Percentiles rank a stretch among this genome's conserved stretches.
Conservation (phyloP, 2,113 vertebrate genomes). For the Catharus bicknelli region DNA sequence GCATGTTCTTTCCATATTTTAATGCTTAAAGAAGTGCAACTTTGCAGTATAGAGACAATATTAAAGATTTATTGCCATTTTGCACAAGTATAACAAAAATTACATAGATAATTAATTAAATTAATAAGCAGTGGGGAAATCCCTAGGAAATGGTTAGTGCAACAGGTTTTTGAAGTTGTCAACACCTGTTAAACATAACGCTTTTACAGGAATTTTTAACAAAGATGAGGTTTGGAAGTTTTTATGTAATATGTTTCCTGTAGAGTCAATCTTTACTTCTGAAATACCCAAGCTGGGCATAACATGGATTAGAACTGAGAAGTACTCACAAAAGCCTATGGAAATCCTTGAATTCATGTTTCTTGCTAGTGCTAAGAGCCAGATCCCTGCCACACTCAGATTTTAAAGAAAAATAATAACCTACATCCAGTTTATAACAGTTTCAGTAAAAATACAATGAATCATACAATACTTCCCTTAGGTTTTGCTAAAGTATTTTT, state of each 20-base stretch:
- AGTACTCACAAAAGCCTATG: not conserved
- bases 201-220: not conserved
- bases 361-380: not conserved
- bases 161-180: not conserved
- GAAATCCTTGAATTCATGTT: not conserved
- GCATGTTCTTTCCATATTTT: not conserved
- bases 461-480: not conserved
- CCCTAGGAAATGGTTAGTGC: not conserved
- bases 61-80: not conserved
- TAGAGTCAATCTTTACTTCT: not conserved
- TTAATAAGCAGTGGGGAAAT: not conserved
- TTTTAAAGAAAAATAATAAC: slow-evolving; percentile 36
- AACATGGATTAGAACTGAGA: not conserved
- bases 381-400: not conserved
- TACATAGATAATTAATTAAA: not conserved
- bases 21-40: not conserved
- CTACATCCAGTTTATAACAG: not conserved
- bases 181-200: not conserved
- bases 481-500: slow-evolving; percentile 13
- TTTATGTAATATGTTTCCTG: not conserved
- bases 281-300: not conserved
- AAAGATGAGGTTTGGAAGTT: not conserved
- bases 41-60: not conserved
- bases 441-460: slow-evolving; percentile 23
- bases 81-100: not conserved